Evolutionary conservation across 1,140 invertebrate genomes (phyloP).

Genomic region (Nephila pilipes): DNA sequence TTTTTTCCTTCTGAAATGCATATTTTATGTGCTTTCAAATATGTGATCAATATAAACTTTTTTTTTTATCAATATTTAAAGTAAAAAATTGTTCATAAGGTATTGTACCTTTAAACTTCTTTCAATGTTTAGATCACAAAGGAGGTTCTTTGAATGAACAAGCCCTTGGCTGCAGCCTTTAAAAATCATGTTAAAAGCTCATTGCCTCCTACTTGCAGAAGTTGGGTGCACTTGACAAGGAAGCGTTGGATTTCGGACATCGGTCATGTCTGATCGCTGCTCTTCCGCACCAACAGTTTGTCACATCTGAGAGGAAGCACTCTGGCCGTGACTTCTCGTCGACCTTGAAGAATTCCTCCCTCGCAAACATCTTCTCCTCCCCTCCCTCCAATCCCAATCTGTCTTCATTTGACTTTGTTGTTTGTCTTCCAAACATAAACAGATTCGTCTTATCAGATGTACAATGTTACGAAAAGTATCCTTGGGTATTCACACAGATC

Average conservation of each 20-base stretch:
- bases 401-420: neutral
- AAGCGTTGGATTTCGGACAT: neutral
- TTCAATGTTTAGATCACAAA: no score
- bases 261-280: neutral
- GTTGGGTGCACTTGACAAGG: neutral
- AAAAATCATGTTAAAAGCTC: neutral
- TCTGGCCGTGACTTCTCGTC: neutral
- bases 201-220: neutral
- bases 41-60: no score
- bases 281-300: neutral
- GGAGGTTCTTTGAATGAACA: no score
- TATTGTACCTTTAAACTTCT: no score
- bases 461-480: neutral
- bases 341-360: neutral
- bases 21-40: no score
- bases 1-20: no score
- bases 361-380: neutral
- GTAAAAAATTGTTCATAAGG: no score
- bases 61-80: no score
- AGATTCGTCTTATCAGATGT: neutral
- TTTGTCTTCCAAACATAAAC: neutral
- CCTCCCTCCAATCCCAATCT: neutral
- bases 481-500: neutral
- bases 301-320: slow-evolving; percentile 4
- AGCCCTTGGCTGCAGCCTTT: no score